Conservation (phyloP, 2,888 invertebrate species). For the Dastarcus helophoroides region DNA sequence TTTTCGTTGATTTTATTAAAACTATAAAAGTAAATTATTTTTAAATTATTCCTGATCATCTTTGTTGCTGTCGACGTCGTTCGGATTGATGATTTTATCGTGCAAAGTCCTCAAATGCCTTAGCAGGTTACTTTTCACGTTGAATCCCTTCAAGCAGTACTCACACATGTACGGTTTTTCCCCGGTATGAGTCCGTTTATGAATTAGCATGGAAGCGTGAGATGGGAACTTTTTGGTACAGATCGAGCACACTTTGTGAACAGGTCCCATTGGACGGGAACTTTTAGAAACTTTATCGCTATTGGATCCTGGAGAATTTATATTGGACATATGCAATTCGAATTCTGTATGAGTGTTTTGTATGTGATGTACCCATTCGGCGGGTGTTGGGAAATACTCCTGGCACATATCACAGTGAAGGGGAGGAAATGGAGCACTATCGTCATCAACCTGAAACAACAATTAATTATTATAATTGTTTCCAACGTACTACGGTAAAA, state of each 20-base stretch:
- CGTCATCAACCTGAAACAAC: conserved; percentile 39
- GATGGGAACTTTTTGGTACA: conserved; percentile 68
- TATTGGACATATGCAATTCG: conserved; percentile 67
- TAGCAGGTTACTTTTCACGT: conserved; percentile 64
- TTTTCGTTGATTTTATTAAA: too few relatives aligned
- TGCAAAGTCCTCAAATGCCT: conserved; percentile 64
- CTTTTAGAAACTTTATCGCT: conserved; percentile 7
- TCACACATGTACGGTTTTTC: conserved; percentile 65
- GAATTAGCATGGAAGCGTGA: conserved; percentile 68
- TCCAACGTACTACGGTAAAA: too few relatives aligned
- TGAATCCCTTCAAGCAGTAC: conserved; percentile 65
- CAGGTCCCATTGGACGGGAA: conserved; percentile 4
- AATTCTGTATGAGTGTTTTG: conserved; percentile 72
- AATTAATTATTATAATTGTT: neutral
- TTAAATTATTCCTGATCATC: too few relatives aligned
- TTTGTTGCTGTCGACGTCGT: conserved; percentile 29
- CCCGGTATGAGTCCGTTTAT: conserved; percentile 62
- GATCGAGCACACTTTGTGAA: conserved; percentile 41
- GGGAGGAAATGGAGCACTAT: conserved; percentile 57
- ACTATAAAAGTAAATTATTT: too few relatives aligned
- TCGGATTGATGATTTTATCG: conserved; percentile 48
- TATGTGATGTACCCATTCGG: conserved; percentile 79
- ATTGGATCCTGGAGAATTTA: conserved; percentile 42
- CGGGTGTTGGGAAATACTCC: conserved; percentile 66
- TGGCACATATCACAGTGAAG: conserved; percentile 68